A percentile compares a stretch with the other conserved stretches of the same genome.
Evolutionary conservation across 2,113 vertebrate species (phyloP).

Genomic region (Tachysurus vachellii): DNA sequence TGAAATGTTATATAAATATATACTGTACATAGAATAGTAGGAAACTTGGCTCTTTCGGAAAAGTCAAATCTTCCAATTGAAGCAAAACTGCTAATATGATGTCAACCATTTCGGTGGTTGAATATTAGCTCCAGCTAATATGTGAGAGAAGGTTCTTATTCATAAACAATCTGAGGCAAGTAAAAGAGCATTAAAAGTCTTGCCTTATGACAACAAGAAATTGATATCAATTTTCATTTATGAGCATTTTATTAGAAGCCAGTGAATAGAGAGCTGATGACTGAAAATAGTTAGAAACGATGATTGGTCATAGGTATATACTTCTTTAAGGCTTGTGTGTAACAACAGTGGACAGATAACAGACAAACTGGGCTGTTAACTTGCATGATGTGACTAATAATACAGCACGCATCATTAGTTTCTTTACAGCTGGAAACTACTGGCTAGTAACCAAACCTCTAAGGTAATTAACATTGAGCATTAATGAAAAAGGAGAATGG

Average conservation of each 20-base stretch:
- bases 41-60: not conserved
- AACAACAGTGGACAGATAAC: not conserved
- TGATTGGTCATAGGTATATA: not conserved
- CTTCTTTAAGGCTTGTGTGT: not conserved
- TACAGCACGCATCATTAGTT: not conserved
- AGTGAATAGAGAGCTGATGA: not conserved
- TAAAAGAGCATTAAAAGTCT: not conserved
- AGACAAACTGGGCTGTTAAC: not conserved
- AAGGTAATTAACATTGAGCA: not conserved
- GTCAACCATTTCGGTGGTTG: not conserved
- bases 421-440: not conserved
- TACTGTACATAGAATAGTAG: not conserved
- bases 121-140: not conserved
- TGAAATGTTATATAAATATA: not conserved
- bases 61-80: not conserved
- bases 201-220: not conserved
- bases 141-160: not conserved
- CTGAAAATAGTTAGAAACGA: not conserved
- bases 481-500: not conserved
- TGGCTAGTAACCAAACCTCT: not conserved
- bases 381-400: not conserved
- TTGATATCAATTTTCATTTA: not conserved
- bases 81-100: not conserved
- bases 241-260: not conserved
- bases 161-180: not conserved